Percentiles rank a stretch among this genome's conserved stretches.
Evolutionary conservation across 2,113 vertebrate genomes (phyloP).

Genomic region (Phrynocephalus versicolor): DNA sequence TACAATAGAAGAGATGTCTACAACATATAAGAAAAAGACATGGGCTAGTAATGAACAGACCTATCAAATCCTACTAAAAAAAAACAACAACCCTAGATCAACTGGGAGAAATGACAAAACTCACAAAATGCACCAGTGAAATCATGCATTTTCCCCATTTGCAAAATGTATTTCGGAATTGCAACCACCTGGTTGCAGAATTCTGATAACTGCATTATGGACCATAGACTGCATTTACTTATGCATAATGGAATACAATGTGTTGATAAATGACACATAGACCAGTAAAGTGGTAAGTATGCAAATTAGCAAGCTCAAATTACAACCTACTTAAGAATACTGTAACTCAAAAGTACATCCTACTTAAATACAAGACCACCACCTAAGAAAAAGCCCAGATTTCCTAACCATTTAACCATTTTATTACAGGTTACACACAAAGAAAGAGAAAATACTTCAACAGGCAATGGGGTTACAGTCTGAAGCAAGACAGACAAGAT

Average conservation of each 20-base stretch:
- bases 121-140: not conserved
- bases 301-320: not conserved
- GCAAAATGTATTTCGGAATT: not conserved
- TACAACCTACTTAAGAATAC: not conserved
- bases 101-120: not conserved
- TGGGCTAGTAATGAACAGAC: not conserved
- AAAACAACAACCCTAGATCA: not conserved
- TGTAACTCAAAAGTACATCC: not conserved
- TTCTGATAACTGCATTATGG: not conserved
- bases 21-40: not conserved
- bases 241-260: too few species aligned
- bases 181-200: not conserved
- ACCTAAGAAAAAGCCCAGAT: not conserved
- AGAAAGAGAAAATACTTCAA: constrained; percentile 25
- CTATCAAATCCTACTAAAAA: not conserved
- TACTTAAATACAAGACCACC: not conserved
- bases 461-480: not conserved
- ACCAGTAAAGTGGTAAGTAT: not conserved
- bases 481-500: not conserved
- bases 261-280: not conserved
- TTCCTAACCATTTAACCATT: not conserved
- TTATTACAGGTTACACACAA: not conserved
- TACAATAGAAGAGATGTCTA: not conserved
- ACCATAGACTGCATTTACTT: not conserved
- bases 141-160: not conserved